These are phyloP conservation scores for Melanotaenia duboulayi DNA, from an alignment of 2,113 vertebrate genomes.

Conservation along the genomic window DNA sequence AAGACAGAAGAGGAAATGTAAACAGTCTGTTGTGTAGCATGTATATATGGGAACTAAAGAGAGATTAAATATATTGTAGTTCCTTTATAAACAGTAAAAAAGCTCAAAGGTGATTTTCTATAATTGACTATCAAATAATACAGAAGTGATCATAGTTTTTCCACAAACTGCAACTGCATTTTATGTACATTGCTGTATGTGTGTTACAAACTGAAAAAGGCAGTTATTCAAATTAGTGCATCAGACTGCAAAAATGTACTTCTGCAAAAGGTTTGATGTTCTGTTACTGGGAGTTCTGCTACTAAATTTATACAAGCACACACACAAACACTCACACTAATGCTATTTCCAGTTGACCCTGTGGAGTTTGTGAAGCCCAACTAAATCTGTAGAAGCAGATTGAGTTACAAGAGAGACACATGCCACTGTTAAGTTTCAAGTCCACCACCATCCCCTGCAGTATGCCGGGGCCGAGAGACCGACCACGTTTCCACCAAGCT, in stretches of 20 bases:
- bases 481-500: conserved; percentile 1
- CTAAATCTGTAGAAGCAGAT: conserved; percentile 62
- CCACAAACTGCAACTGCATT: not conserved
- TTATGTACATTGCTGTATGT: no score
- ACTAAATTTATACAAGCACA: conserved; percentile 74
- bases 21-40: not conserved
- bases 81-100: conserved; percentile 28
- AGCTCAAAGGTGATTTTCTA: not conserved
- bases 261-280: conserved; percentile 3
- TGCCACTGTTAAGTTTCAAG: conserved; percentile 16
- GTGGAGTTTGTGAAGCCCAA: conserved; percentile 33
- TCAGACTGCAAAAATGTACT: not conserved
- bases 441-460: not conserved
- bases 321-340: conserved; percentile 26
- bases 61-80: not conserved
- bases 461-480: not conserved
- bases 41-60: conserved; percentile 9
- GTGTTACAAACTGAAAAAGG: no score
- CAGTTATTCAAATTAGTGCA: not conserved
- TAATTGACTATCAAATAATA: not conserved
- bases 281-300: conserved; percentile 64
- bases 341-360: conserved; percentile 68
- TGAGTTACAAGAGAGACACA: conserved; percentile 66
- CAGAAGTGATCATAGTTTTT: not conserved
- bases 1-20: conserved; percentile 31